Conservation (phyloP, 2,113 vertebrate species). For the Illadopsis cleaveri region DNA sequence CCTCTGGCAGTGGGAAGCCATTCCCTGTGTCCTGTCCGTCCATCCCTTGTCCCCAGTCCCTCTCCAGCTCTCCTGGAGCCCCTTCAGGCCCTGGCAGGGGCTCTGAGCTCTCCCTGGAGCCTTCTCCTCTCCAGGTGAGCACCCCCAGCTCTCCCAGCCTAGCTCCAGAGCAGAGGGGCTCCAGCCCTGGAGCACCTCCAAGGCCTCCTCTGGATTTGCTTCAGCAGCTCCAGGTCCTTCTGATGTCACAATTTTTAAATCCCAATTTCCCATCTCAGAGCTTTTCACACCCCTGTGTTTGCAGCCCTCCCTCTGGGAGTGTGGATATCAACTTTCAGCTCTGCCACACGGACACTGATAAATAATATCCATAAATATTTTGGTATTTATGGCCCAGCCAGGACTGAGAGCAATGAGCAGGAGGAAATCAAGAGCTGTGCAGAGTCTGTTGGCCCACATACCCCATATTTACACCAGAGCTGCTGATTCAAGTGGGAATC, state of each 20-base stretch:
- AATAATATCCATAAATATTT: not conserved
- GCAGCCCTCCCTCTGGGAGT: not conserved
- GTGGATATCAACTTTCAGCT: not conserved
- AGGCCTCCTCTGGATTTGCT: not conserved
- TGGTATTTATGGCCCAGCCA: not conserved
- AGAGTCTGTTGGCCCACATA: not conserved
- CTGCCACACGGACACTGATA: rapidly evolving
- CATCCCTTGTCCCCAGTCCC: not conserved
- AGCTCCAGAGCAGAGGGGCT: not conserved
- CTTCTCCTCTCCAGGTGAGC: not conserved
- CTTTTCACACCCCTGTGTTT: not conserved
- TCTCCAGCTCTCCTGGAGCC: not conserved
- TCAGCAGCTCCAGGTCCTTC: not conserved
- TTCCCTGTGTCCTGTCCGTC: not conserved
- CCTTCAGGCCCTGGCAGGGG: not conserved
- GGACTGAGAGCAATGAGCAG: not conserved
- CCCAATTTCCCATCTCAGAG: not conserved
- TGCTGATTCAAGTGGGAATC: not conserved
- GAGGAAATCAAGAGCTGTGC: not conserved
- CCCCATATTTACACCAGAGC: not conserved
- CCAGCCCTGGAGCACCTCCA: rapidly evolving
- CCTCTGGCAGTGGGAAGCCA: not conserved
- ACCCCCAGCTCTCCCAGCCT: not conserved
- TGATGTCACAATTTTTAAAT: not conserved
- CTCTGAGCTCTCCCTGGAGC: not conserved